These are phyloP conservation scores for Anisognathus igniventris DNA, from an alignment of 2,797 vertebrate genomes.

Conservation along the genomic window DNA sequence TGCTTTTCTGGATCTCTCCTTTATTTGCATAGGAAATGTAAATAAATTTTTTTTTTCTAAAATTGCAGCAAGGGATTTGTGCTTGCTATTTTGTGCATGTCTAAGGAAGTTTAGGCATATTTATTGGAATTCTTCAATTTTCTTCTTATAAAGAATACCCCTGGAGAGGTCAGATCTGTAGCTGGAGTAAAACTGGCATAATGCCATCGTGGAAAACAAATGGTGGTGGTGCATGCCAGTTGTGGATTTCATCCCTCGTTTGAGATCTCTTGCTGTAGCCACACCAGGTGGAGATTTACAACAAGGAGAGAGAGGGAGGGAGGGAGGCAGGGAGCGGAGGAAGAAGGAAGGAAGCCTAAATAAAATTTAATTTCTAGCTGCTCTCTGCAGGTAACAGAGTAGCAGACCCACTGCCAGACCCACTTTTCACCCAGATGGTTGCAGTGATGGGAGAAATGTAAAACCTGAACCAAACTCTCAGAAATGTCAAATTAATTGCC, in stretches of 20 bases:
- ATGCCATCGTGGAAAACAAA: background rate
- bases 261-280: background rate
- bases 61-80: slow-evolving; percentile 27
- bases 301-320: background rate
- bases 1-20: slow-evolving; percentile 28
- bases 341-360: background rate
- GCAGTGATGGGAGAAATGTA: background rate
- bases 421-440: background rate
- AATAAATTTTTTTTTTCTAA: slow-evolving; percentile 39
- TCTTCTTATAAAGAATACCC: background rate
- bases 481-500: background rate
- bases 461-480: background rate
- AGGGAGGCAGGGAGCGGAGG: background rate
- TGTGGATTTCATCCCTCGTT: slow-evolving; percentile 10
- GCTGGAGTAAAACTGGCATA: background rate
- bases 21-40: slow-evolving; percentile 53
- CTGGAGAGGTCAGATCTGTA: slow-evolving; percentile 17
- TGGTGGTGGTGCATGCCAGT: background rate
- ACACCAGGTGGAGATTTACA: background rate
- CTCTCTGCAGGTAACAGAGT: background rate
- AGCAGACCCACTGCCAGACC: background rate
- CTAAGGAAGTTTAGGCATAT: slow-evolving; percentile 24
- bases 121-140: slow-evolving; percentile 48
- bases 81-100: slow-evolving; percentile 27
- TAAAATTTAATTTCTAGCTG: background rate